These are phyloP conservation scores for Peribatodes rhomboidaria DNA, from an alignment of 2,888 invertebrate genomes.

Conservation along the genomic window DNA sequence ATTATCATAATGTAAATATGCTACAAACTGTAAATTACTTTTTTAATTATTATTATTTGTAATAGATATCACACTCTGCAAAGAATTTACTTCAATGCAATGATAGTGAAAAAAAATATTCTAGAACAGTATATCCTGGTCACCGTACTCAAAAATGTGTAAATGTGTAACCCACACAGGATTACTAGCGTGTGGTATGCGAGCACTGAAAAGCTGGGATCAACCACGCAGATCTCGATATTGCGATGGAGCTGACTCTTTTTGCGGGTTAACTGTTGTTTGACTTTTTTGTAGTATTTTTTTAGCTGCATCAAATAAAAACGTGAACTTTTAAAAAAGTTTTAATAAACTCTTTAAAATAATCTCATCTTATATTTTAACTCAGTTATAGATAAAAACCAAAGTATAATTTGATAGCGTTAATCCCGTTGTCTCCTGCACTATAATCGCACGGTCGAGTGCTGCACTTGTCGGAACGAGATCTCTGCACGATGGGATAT, in stretches of 20 bases:
- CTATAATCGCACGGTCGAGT: constrained; percentile 52
- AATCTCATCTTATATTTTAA: no score
- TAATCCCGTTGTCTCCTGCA: constrained; percentile 44
- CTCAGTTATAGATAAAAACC: no score
- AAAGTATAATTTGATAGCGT: no score
- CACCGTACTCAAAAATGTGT: constrained; percentile 34
- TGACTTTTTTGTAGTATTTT: not conserved
- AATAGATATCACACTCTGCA: no score
- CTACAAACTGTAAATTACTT: no score
- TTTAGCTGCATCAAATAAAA: not conserved
- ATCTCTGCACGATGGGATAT: constrained; percentile 44
- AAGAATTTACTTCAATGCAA: not conserved
- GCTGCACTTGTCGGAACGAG: constrained; percentile 61
- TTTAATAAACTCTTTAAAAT: no score
- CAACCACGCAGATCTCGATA: constrained; percentile 35
- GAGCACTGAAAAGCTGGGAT: constrained; percentile 52
- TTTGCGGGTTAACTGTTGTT: not conserved
- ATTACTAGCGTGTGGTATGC: constrained; percentile 52
- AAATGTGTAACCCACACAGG: no score
- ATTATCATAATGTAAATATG: no score
- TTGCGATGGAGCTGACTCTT: constrained; percentile 26
- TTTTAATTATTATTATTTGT: no score
- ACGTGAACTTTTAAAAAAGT: no score
- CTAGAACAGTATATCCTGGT: constrained; percentile 5
- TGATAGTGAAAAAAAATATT: not conserved